Percentiles rank a stretch among this genome's conserved stretches.
Evolutionary conservation across 2,888 invertebrate genomes (phyloP).

Genomic region (Stratiomys singularior): DNA sequence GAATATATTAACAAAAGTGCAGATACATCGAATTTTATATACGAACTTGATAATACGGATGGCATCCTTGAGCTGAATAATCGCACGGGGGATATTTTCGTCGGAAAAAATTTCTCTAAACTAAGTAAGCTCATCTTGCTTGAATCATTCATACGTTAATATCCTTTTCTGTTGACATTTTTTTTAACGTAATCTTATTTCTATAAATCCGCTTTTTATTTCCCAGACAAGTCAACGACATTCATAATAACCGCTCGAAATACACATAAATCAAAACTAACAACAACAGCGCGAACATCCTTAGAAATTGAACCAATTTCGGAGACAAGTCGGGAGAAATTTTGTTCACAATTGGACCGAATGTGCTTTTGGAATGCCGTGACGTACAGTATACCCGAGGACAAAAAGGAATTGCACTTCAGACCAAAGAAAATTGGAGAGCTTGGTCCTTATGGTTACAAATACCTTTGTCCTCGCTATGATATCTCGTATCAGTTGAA

Average conservation of each 20-base stretch:
- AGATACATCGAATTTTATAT: constrained; percentile 58
- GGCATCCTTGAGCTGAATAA: constrained; percentile 59
- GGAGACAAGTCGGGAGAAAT: constrained; percentile 54
- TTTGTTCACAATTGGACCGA: constrained; percentile 60
- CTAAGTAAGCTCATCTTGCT: constrained; percentile 48
- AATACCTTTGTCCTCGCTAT: constrained; percentile 67
- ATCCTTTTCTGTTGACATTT: background rate
- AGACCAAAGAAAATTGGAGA: constrained; percentile 60
- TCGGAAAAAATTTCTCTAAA: constrained; percentile 59
- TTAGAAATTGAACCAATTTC: constrained; percentile 58
- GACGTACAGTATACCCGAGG: constrained; percentile 61
- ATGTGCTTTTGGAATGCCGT: constrained; percentile 62
- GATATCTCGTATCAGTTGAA: constrained; percentile 66
- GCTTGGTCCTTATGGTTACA: constrained; percentile 64
- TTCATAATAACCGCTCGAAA: constrained; percentile 59
- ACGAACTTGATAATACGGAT: constrained; percentile 60
- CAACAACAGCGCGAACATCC: constrained; percentile 59
- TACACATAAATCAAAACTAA: constrained; percentile 28
- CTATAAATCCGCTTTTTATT: constrained; percentile 21
- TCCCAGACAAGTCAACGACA: constrained; percentile 54
- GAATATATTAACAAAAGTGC: constrained; percentile 57
- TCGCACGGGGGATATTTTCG: constrained; percentile 61
- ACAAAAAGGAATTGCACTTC: constrained; percentile 50
- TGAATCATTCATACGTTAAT: background rate
- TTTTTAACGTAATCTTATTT: background rate